Conservation (phyloP, 2,797 vertebrate species). For the Helicolenus hilgendorfi region DNA sequence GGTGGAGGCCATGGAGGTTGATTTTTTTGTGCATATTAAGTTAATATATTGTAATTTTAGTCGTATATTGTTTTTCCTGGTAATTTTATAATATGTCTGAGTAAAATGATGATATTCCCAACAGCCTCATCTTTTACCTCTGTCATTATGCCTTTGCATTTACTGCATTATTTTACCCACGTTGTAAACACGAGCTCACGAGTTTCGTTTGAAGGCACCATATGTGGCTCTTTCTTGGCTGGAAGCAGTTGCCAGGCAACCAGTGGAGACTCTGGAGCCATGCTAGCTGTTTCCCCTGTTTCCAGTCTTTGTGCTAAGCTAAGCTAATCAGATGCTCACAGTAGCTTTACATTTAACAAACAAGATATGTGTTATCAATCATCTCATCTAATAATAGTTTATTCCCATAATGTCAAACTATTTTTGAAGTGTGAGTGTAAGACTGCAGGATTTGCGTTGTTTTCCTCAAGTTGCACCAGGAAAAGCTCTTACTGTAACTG, state of each 20-base stretch:
- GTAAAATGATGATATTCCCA: no score
- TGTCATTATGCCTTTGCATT: no score
- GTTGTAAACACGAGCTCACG: no score
- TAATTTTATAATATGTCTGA: no score
- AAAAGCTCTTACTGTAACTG: slow-evolving; percentile 39
- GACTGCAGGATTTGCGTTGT: background rate
- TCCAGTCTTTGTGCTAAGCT: slow-evolving; percentile 2
- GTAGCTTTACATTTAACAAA: background rate
- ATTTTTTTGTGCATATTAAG: no score
- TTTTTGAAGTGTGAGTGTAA: background rate
- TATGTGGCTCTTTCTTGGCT: background rate
- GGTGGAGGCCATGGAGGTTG: no score
- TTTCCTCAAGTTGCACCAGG: slow-evolving; percentile 5
- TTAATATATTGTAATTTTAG: no score
- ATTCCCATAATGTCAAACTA: background rate
- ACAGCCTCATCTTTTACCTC: no score
- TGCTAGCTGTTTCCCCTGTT: background rate
- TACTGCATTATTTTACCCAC: no score
- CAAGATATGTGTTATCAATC: background rate
- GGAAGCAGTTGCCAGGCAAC: slow-evolving; percentile 12
- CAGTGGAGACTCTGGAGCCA: background rate
- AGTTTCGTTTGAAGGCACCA: background rate
- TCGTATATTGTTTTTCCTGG: no score
- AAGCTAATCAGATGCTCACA: background rate
- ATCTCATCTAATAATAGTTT: background rate